These are phyloP conservation scores for Lasioglossum lativentre DNA, from an alignment of 2,888 invertebrate species.

Conservation along the genomic window DNA sequence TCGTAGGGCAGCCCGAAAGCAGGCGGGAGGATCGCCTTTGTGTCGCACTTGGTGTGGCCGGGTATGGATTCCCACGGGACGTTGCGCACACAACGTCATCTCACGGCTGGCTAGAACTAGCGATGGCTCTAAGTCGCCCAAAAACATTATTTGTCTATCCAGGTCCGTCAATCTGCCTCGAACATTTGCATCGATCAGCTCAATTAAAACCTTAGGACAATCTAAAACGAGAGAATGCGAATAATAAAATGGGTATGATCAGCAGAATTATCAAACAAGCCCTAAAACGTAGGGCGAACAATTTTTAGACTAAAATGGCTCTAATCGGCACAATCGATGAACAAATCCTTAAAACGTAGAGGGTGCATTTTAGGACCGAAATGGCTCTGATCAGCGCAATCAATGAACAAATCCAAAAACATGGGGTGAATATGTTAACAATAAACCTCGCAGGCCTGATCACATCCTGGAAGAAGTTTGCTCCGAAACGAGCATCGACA, in stretches of 20 bases:
- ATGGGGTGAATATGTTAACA: not conserved
- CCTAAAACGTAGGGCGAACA: too few species aligned
- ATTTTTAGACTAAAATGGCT: not conserved
- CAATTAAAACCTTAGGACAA: not conserved
- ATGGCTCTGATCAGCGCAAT: too few species aligned
- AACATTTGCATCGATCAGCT: too few species aligned
- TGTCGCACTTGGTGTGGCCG: constrained; percentile 65
- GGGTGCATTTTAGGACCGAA: too few species aligned
- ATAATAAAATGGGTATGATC: not conserved
- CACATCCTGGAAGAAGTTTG: not conserved
- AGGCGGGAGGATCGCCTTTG: constrained; percentile 74
- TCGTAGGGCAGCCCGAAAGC: constrained; percentile 56
- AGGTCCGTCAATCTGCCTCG: not conserved
- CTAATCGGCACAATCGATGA: not conserved
- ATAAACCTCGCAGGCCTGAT: not conserved
- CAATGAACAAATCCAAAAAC: not conserved
- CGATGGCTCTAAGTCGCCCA: constrained; percentile 28
- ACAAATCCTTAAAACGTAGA: too few species aligned
- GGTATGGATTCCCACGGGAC: constrained; percentile 81
- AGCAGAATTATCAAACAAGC: not conserved
- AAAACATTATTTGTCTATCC: not conserved
- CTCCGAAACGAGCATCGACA: not conserved
- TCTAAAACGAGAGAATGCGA: not conserved
- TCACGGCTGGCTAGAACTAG: constrained; percentile 44
- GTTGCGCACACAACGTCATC: constrained; percentile 61